These are phyloP conservation scores for Siphamia tubifer DNA, from an alignment of 2,113 vertebrate genomes.

Conservation along the genomic window DNA sequence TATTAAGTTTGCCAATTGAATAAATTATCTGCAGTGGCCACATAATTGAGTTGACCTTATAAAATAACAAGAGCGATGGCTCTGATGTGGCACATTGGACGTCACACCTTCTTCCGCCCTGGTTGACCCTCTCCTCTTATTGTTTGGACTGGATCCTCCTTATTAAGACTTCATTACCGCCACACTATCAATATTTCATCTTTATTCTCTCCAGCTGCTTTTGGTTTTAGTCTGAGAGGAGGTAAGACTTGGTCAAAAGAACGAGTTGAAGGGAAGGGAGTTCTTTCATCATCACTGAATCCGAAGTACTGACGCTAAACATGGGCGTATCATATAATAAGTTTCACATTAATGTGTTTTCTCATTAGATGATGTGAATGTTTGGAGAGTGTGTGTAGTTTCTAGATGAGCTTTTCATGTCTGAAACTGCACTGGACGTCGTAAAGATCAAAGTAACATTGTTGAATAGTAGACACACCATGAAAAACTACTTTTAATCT, in stretches of 20 bases:
- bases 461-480: not conserved
- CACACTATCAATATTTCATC: slow-evolving; percentile 55
- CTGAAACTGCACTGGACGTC: not conserved
- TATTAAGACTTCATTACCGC: slow-evolving; percentile 63
- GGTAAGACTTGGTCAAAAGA: slow-evolving; percentile 39
- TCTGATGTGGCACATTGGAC: slow-evolving; percentile 40
- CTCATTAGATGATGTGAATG: slow-evolving; percentile 1
- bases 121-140: slow-evolving; percentile 28
- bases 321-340: not conserved
- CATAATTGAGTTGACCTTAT: slow-evolving; percentile 79
- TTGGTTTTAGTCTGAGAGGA: slow-evolving; percentile 2
- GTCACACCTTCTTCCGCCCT: slow-evolving; percentile 20
- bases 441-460: not conserved
- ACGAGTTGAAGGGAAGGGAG: slow-evolving; percentile 9
- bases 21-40: slow-evolving; percentile 63
- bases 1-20: slow-evolving; percentile 73
- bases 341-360: slow-evolving; percentile 7
- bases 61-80: slow-evolving; percentile 69
- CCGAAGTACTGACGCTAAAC: slow-evolving; percentile 1
- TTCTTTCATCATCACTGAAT: slow-evolving; percentile 31
- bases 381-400: not conserved
- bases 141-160: slow-evolving; percentile 47
- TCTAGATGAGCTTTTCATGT: slow-evolving; percentile 10
- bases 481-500: not conserved
- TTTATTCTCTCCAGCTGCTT: slow-evolving; percentile 29